These are phyloP conservation scores for Lepus europaeus DNA, from an alignment of 2,113 vertebrate genomes.

Conservation along the genomic window DNA sequence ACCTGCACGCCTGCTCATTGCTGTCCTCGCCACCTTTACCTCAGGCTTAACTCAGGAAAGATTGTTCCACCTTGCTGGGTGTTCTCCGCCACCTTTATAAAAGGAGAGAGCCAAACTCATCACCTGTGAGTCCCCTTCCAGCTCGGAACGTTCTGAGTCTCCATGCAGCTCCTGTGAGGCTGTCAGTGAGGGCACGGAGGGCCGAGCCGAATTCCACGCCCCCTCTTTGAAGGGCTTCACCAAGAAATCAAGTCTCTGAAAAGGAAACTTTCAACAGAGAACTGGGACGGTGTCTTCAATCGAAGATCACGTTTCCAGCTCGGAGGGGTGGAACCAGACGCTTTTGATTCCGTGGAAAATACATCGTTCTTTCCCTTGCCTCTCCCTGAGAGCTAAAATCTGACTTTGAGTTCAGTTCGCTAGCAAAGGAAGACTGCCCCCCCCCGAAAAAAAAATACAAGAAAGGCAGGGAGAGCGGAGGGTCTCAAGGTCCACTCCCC, in stretches of 20 bases:
- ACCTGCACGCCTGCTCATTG: neutral
- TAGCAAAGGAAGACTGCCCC: neutral
- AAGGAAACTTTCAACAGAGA: neutral
- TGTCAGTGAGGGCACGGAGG: fast-evolving
- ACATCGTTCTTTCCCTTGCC: too few species aligned
- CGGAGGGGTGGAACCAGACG: neutral
- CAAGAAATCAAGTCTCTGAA: neutral
- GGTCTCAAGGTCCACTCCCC: fast-evolving
- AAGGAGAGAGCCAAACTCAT: neutral
- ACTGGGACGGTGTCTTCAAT: neutral
- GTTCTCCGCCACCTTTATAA: neutral
- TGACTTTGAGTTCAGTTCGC: neutral
- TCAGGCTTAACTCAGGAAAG: neutral
- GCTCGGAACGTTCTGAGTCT: neutral
- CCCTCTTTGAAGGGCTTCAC: neutral
- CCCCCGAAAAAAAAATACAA: neutral
- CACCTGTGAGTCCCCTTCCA: neutral
- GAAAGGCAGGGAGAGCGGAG: neutral
- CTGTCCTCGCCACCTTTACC: neutral
- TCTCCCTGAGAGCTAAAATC: neutral
- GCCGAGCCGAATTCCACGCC: fast-evolving
- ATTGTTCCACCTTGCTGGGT: too few species aligned
- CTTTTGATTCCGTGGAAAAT: neutral
- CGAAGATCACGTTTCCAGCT: neutral
- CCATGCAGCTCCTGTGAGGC: fast-evolving